Evolutionary conservation across 2,113 vertebrate species (phyloP).

Genomic region (Sphaerodactylus townsendi): DNA sequence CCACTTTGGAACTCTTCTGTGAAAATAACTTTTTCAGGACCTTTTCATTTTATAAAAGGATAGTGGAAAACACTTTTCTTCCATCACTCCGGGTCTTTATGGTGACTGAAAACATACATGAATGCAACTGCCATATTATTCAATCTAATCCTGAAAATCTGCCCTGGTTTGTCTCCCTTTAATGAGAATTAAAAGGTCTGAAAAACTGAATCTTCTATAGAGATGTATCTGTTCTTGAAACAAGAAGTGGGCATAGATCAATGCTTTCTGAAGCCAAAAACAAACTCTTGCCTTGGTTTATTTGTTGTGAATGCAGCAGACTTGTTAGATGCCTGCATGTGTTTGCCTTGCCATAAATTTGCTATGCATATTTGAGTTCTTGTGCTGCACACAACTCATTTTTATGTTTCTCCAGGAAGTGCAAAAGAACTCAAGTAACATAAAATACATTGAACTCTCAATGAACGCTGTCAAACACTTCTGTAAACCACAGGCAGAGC

Average conservation of each 20-base stretch:
- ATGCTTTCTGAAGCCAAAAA: not conserved
- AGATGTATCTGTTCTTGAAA: not conserved
- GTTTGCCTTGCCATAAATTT: not conserved
- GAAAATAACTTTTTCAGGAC: no score
- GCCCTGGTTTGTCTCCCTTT: not conserved
- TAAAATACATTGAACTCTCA: slow-evolving; percentile 19
- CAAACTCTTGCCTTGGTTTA: not conserved
- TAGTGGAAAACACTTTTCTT: no score
- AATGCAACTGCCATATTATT: not conserved
- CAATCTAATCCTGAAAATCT: not conserved
- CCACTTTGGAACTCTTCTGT: no score
- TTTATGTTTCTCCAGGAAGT: slow-evolving; percentile 26
- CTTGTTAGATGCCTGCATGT: not conserved
- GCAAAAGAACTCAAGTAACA: not conserved
- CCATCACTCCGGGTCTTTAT: no score
- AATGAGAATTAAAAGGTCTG: not conserved
- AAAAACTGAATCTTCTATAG: not conserved
- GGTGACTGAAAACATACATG: no score
- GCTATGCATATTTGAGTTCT: not conserved
- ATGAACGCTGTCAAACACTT: slow-evolving; percentile 27
- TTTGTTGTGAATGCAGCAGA: not conserved
- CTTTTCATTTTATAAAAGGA: no score
- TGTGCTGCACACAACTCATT: not conserved
- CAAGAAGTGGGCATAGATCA: not conserved
- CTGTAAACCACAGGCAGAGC: not conserved